Percentiles rank a stretch among this genome's conserved stretches.
phyloP scores from a whole-genome alignment of 1,140 invertebrate species.

The Calephelis nemesis region DNA sequence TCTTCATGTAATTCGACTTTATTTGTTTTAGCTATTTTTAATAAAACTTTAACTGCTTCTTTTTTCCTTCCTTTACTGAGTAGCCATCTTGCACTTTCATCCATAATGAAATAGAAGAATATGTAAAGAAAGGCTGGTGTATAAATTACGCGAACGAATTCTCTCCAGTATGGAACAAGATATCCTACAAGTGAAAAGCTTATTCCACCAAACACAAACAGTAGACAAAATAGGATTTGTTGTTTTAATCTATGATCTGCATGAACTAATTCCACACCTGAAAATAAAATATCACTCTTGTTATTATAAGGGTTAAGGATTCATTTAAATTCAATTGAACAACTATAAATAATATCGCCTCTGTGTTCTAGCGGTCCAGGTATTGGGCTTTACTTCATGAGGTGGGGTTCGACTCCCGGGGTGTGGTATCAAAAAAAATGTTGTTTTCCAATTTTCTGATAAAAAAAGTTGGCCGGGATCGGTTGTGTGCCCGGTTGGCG shows the following conservation, averaged over 20 bases:
- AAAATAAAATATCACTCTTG: slow-evolving; percentile 27
- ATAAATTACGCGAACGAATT: slow-evolving; percentile 49
- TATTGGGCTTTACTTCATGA: too few relatives aligned
- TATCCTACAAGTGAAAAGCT: slow-evolving; percentile 42
- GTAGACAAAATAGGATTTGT: slow-evolving; percentile 34
- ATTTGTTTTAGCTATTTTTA: slow-evolving; percentile 50
- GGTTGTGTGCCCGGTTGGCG: too few relatives aligned
- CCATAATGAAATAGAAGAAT: slow-evolving; percentile 46
- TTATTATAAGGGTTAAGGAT: background rate
- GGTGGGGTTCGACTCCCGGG: too few relatives aligned
- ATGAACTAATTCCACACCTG: slow-evolving; percentile 52
- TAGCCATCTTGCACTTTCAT: slow-evolving; percentile 81
- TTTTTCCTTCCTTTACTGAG: slow-evolving; percentile 78
- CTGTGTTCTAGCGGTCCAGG: too few relatives aligned
- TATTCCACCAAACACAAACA: slow-evolving; percentile 41
- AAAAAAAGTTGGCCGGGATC: too few relatives aligned
- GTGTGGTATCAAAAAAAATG: too few relatives aligned
- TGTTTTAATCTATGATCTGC: slow-evolving; percentile 40
- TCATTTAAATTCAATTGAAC: too few relatives aligned
- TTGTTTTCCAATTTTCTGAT: too few relatives aligned
- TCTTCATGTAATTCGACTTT: slow-evolving; percentile 39
- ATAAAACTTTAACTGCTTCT: slow-evolving; percentile 43
- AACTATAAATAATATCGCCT: too few relatives aligned
- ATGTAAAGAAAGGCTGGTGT: slow-evolving; percentile 47
- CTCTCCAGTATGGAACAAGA: slow-evolving; percentile 51